Conservation (phyloP, 53 echinoderm and acorn worm genomes). For the Astropecten irregularis region DNA sequence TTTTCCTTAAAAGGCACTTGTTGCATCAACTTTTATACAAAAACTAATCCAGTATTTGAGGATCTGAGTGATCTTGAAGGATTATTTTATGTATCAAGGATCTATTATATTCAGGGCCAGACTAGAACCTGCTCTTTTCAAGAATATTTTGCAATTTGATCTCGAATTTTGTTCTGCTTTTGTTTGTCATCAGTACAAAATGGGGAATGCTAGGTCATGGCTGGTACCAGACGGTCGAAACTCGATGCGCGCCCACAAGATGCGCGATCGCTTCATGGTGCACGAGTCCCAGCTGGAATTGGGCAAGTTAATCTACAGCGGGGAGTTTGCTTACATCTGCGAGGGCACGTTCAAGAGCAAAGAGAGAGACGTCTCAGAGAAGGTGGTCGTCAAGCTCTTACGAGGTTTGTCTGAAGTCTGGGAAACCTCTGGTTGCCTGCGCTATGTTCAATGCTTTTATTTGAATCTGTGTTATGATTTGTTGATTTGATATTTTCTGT, state of each 20-base stretch:
- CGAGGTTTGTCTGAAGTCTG: constrained; percentile 88
- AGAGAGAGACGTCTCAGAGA: constrained; percentile 42
- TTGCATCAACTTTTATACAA: too few species aligned
- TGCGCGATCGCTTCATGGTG: constrained; percentile 87
- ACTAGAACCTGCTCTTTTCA: too few species aligned
- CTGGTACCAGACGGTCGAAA: constrained; percentile 67
- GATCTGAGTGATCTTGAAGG: too few species aligned
- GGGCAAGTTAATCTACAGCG: constrained; percentile 83
- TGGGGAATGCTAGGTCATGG: constrained; percentile 42
- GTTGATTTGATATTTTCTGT: neutral
- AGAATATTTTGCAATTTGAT: too few species aligned
- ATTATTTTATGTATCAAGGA: too few species aligned
- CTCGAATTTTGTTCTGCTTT: neutral
- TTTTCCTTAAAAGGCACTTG: too few species aligned
- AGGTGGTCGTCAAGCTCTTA: constrained; percentile 84
- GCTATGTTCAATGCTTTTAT: neutral
- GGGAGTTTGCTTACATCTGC: constrained; percentile 91
- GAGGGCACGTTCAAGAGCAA: constrained; percentile 74
- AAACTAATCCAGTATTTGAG: too few species aligned
- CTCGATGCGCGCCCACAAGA: constrained; percentile 50
- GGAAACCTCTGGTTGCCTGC: too few species aligned
- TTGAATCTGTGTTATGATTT: too few species aligned
- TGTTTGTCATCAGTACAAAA: constrained; percentile 16
- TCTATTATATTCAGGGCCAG: too few species aligned
- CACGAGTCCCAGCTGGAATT: constrained; percentile 69